A percentile compares a stretch with the other conserved stretches of the same genome.
Conservation (phyloP, 2,888 invertebrate species). For the Campoletis raptor region DNA sequence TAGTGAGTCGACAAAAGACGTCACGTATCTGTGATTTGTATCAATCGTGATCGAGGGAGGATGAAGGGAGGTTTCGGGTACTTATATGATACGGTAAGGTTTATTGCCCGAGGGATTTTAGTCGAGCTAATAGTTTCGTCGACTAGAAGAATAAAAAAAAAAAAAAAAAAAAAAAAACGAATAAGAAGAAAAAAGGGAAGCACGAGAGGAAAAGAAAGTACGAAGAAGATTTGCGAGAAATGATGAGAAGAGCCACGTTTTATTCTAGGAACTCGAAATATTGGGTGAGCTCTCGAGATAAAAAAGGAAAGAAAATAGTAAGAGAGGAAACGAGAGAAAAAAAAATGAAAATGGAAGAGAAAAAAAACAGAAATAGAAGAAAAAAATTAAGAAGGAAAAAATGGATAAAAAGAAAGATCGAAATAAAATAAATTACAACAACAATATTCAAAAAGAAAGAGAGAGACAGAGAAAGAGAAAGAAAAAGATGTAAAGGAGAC, state of each 20-base stretch:
- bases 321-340: neutral
- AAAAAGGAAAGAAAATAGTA: neutral
- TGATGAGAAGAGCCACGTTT: slow-evolving; percentile 31
- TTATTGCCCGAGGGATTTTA: slow-evolving; percentile 53
- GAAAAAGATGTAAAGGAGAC: neutral
- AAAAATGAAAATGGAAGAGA: neutral
- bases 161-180: slow-evolving; percentile 21
- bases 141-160: slow-evolving; percentile 4
- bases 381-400: neutral
- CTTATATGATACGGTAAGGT: slow-evolving; percentile 28
- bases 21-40: slow-evolving; percentile 65
- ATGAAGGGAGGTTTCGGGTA: slow-evolving; percentile 27
- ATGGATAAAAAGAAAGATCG: neutral
- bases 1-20: slow-evolving; percentile 34
- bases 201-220: neutral
- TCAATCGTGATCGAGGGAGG: slow-evolving; percentile 64
- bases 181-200: neutral
- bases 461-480: neutral
- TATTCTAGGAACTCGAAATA: slow-evolving; percentile 56
- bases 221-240: slow-evolving; percentile 16
- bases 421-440: neutral
- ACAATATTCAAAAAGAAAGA: neutral
- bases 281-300: slow-evolving; percentile 4
- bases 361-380: neutral
- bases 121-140: slow-evolving; percentile 54